Evolutionary conservation across 2,113 vertebrate species (phyloP), one percentile per base, ranked within the genome.

Genomic region (Empidonax traillii): DNA sequence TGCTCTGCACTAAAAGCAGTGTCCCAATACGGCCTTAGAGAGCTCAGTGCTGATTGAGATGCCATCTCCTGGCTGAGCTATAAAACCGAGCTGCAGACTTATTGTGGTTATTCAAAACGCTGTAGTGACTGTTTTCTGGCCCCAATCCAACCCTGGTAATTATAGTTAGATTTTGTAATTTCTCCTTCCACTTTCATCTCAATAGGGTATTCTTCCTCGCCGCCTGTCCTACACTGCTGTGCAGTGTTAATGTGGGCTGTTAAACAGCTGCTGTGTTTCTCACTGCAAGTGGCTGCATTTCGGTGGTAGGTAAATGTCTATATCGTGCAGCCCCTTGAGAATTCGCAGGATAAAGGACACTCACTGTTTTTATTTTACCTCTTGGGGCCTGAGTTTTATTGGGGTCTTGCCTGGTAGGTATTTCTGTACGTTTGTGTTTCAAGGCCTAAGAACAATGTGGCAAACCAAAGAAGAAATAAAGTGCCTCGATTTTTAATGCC

Each of bases 81-180:
- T 96, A 96, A 96, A 96, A 88, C 75, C 91, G n/a, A 80, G 46
- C 19, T 61, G 69, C 79, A 84, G 92, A 78, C 75, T 96, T 93
- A 90, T 75, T 89, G 85, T 82, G 73, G 76, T 87, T 93, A 87
- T 92, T 89, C 75, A 90, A 81, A 92, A 95, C 61, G 73, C 61
- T 15, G 9, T 14, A 61, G 85, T 96, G 96, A 95, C 96, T 95
- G 75, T 46, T 95, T 86, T 18, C 92, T 96, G 96, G 93, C 90
- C 67, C 6, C 4, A 61, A 37, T 93, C 94, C 93, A 95, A 8
- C 61, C 65, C 43, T 56, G 47, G 88, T 93, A 95, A 96, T 96
- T 96, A 76, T 84, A 92, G 83, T 81, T 88, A 78, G 94, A 35
- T 94, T 96, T 90, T 91, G 88, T 68, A 96, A 96, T 96, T 96